These are phyloP conservation scores for Bicyclus anynana DNA, from an alignment of 1,140 invertebrate species.

Conservation along the genomic window DNA sequence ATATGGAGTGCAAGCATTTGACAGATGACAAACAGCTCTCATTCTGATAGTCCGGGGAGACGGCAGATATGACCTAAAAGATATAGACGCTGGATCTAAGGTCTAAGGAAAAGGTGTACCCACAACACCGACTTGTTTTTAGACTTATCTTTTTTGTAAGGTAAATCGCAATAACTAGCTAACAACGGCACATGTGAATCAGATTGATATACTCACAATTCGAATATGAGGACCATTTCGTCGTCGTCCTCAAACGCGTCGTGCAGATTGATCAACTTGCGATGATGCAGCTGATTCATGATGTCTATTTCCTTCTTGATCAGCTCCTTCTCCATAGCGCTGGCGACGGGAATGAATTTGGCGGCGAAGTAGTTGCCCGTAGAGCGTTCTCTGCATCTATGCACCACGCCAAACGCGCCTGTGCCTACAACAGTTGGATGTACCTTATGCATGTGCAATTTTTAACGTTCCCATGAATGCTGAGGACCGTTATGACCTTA, in stretches of 20 bases:
- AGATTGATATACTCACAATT: conserved; percentile 94
- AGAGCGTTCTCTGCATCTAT: conserved; percentile 95
- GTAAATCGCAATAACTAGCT: too few relatives aligned
- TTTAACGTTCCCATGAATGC: background rate
- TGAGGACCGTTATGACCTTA: too few relatives aligned
- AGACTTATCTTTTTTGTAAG: too few relatives aligned
- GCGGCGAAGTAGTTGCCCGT: conserved; percentile 99
- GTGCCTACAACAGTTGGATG: conserved; percentile 80
- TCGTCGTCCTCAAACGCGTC: conserved; percentile 99
- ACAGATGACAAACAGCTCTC: too few relatives aligned
- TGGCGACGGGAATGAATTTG: conserved; percentile 98
- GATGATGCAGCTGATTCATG: conserved; percentile 99
- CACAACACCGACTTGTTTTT: too few relatives aligned
- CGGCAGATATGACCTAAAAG: too few relatives aligned
- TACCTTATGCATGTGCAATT: conserved; percentile 15
- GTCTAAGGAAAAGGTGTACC: too few relatives aligned
- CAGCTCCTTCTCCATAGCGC: conserved; percentile 96
- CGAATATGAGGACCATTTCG: conserved; percentile 99
- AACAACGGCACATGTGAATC: too few relatives aligned
- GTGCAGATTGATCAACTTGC: conserved; percentile 97
- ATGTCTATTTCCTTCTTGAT: conserved; percentile 99
- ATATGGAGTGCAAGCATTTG: too few relatives aligned
- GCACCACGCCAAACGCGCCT: conserved; percentile 99
- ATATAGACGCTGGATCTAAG: too few relatives aligned
- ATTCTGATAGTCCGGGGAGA: too few relatives aligned